phyloP scores from a whole-genome alignment of 2,113 vertebrate genomes.

The Ancistrus triradiatus region DNA sequence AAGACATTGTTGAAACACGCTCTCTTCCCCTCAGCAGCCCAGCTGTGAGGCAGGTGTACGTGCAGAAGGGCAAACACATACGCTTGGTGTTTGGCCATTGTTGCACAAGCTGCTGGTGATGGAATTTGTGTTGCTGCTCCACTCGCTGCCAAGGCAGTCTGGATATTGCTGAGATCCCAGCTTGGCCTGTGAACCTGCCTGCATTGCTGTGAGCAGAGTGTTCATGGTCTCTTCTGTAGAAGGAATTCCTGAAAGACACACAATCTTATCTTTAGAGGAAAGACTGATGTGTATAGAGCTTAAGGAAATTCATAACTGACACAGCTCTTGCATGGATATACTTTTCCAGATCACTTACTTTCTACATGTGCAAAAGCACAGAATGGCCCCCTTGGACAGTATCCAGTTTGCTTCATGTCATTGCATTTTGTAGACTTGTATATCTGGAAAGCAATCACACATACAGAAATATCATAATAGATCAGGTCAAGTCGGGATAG shows the following conservation, averaged over 20 bases:
- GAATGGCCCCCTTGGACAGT: slow-evolving; percentile 87
- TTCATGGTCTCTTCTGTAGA: slow-evolving; percentile 75
- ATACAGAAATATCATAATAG: too few relatives aligned
- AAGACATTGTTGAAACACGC: not conserved
- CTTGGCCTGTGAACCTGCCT: slow-evolving; percentile 68
- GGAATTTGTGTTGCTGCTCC: slow-evolving; percentile 71
- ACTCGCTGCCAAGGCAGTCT: slow-evolving; percentile 76
- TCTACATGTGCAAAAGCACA: slow-evolving; percentile 90
- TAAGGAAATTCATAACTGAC: not conserved
- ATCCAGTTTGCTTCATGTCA: slow-evolving; percentile 87
- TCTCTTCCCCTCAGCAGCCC: not conserved
- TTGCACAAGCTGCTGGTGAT: slow-evolving; percentile 59
- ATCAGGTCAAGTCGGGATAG: too few relatives aligned
- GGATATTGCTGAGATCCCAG: slow-evolving; percentile 69
- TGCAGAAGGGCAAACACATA: slow-evolving; percentile 61
- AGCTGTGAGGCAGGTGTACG: not conserved
- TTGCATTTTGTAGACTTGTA: slow-evolving; percentile 94
- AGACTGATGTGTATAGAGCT: too few relatives aligned
- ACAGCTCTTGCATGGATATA: slow-evolving; percentile 3
- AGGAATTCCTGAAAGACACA: slow-evolving; percentile 66
- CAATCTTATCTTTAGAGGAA: not conserved
- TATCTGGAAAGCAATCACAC: slow-evolving; percentile 64
- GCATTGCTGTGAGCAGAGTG: slow-evolving; percentile 70
- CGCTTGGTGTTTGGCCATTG: slow-evolving; percentile 75
- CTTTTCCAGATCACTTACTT: slow-evolving; percentile 68